Evolutionary conservation across 2,113 vertebrate species (phyloP), one percentile per base, ranked within the genome.

Genomic region (Gyps fulvus): DNA sequence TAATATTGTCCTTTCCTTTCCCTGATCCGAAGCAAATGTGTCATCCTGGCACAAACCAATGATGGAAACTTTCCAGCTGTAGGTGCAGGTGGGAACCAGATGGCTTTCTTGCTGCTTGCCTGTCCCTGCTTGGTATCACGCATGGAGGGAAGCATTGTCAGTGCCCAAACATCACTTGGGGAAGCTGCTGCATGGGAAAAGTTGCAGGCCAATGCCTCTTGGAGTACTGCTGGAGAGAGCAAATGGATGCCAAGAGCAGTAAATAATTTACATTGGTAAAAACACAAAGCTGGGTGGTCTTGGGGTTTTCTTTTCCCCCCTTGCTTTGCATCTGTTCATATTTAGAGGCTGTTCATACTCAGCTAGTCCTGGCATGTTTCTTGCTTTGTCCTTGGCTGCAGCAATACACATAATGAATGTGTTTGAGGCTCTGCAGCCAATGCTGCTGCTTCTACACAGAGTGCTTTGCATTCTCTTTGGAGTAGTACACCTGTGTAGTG

Each of bases 261-360:
- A 91, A 96, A 93, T 91, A 76, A 89, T 94, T 89, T 95, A 91
- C 85, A 84, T 7, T 87, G 93, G 67, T 84, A 52, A 71, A 86
- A 91, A 78, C 81, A 80, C 52, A 71, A 42, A 66, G 12, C 80
- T 87, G 90, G 93, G 95, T 94, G 93, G 93, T 97, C 96, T 59
- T 34, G 17, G 59, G 42, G 36, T 38, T 70, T 47, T 88, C 66
- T 76, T 74, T 52, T 55, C 43, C 76, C n/a, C 50, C 36, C 8
- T 76, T 70, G 76, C 36, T 63, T 94, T 93, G 93, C 93, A 93
- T 95, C 91, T 97, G 95, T 59, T 94, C 58, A 4, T 79, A n/a
- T 91, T 95, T 95, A 97, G 81, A 72, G 58, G 80, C 83, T 2
- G 9, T 50, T 73, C 32, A 0, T 77, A 40, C 90, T 92, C 80